Conservation (phyloP, 2,797 vertebrate genomes). For the Apogon talboti region DNA sequence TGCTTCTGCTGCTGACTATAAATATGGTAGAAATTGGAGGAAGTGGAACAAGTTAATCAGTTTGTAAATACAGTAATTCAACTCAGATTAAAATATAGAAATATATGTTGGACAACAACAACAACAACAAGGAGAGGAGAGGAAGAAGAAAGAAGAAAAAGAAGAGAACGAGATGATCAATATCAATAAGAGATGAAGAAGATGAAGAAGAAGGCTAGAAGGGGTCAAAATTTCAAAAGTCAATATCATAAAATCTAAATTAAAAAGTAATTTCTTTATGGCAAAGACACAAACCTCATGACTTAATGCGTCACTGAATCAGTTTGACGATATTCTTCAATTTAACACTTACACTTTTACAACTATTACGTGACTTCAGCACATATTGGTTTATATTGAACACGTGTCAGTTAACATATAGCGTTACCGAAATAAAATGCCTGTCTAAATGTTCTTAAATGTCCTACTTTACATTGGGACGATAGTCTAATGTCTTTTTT, state of each 20-base stretch:
- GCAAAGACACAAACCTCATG: not conserved
- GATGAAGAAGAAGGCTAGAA: too few relatives aligned
- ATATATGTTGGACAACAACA: too few relatives aligned
- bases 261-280: too few relatives aligned
- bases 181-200: too few relatives aligned
- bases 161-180: too few relatives aligned
- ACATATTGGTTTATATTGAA: not conserved
- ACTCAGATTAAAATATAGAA: too few relatives aligned
- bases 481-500: too few relatives aligned
- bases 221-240: too few relatives aligned
- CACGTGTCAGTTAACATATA: not conserved
- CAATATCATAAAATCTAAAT: not conserved
- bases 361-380: too few relatives aligned
- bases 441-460: not conserved
- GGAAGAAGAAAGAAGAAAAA: too few relatives aligned
- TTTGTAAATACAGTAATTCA: not conserved
- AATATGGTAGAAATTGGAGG: not conserved
- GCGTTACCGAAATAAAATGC: not conserved
- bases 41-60: not conserved
- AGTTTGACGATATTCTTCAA: not conserved
- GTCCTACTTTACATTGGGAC: fast-evolving
- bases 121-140: too few relatives aligned
- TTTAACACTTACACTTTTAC: not conserved
- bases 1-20: constrained; percentile 44
- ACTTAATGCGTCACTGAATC: not conserved